phyloP scores from a whole-genome alignment of 2,797 vertebrate genomes.

The Pantherophis vulpinus region DNA sequence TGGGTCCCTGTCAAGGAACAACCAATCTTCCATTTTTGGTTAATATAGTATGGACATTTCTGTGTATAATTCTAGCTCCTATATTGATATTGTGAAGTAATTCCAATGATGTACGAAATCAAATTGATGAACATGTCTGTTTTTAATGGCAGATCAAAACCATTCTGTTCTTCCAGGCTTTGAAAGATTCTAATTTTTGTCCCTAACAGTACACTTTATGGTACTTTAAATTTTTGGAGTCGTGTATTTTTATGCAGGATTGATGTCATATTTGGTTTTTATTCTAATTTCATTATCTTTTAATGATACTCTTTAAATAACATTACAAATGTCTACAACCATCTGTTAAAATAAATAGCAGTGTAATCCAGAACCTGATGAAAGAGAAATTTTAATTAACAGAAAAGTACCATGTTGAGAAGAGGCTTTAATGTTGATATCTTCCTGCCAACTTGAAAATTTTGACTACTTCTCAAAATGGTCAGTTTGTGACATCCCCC shows the following conservation, averaged over 20 bases:
- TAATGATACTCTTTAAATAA: not conserved
- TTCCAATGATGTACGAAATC: not conserved
- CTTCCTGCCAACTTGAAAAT: not conserved
- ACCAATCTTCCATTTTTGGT: not conserved
- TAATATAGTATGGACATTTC: not conserved
- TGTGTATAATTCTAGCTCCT: not conserved
- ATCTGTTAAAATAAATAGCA: not conserved
- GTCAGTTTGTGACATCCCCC: not conserved
- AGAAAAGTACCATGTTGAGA: not conserved
- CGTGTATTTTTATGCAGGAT: not conserved
- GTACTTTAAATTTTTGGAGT: not conserved
- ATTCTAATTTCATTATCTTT: not conserved
- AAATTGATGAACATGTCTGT: not conserved
- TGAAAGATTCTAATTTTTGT: not conserved
- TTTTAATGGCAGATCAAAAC: not conserved
- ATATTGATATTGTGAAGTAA: not conserved
- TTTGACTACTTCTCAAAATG: not conserved
- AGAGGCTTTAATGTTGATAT: not conserved
- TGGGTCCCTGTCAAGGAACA: not conserved
- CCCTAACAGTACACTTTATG: not conserved
- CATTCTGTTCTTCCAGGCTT: not conserved
- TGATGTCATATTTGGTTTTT: not conserved
- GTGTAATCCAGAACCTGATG: not conserved
- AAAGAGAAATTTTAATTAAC: not conserved
- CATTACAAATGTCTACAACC: not conserved